These are phyloP conservation scores for Mastomys coucha DNA, from an alignment of 2,113 vertebrate species.

Conservation along the genomic window DNA sequence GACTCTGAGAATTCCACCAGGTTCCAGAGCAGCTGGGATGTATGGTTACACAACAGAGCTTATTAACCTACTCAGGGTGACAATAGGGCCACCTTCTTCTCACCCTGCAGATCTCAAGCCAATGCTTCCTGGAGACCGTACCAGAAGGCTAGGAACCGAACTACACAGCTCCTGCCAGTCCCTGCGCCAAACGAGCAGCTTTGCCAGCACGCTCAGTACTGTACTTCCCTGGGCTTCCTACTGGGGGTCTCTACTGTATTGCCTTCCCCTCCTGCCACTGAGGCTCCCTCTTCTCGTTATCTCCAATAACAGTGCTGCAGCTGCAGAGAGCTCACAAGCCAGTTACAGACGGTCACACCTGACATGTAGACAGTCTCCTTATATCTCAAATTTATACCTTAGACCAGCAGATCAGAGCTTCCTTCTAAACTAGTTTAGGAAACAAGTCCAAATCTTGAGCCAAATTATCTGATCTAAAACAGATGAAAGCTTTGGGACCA, in stretches of 20 bases:
- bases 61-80: background rate
- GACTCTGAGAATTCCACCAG: background rate
- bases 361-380: background rate
- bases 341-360: background rate
- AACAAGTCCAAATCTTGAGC: background rate
- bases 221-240: background rate
- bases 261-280: background rate
- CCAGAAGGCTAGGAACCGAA: background rate
- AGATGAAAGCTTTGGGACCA: background rate
- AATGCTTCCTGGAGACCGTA: background rate
- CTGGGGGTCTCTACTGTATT: background rate
- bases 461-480: background rate
- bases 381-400: background rate
- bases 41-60: too few species aligned
- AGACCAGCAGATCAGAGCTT: background rate
- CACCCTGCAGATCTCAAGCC: background rate
- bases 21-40: background rate
- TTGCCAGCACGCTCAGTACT: background rate
- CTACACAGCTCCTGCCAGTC: background rate
- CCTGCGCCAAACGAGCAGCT: background rate
- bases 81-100: background rate
- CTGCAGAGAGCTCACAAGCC: background rate
- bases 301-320: background rate
- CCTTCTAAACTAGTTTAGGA: constrained; percentile 32
- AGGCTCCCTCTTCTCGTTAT: background rate